Percentiles rank a stretch among this genome's conserved stretches.
phyloP scores from a whole-genome alignment of 2,113 vertebrate species.

The Rhombomys opimus region DNA sequence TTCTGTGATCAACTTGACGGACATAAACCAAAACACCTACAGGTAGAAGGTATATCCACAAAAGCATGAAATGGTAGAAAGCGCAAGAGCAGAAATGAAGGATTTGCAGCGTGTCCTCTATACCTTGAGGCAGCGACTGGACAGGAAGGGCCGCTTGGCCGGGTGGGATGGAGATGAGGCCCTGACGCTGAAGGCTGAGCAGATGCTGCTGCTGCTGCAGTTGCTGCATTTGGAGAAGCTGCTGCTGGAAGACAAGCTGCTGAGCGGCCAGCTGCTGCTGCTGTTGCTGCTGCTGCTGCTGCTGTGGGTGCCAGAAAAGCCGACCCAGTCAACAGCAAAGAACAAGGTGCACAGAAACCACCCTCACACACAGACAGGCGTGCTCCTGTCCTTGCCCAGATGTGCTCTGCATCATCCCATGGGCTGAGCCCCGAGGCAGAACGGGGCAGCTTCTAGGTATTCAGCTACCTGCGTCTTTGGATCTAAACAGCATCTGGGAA shows the following conservation, averaged over 20 bases:
- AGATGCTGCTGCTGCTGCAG: constrained; percentile 99
- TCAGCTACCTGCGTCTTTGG: constrained; percentile 64
- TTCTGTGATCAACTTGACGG: constrained; percentile 53
- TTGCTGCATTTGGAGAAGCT: constrained; percentile 99
- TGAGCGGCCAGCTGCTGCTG: constrained; percentile 99
- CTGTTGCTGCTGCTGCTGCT: constrained; percentile 90
- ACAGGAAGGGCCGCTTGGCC: constrained; percentile 97
- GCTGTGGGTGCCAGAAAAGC: constrained; percentile 69
- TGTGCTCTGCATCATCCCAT: constrained; percentile 56
- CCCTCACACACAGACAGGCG: constrained; percentile 32
- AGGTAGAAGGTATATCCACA: neutral
- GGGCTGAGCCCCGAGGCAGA: constrained; percentile 59
- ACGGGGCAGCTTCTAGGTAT: constrained; percentile 45
- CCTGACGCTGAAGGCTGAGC: constrained; percentile 99
- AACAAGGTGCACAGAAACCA: neutral
- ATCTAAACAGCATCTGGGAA: constrained; percentile 53
- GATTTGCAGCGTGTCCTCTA: neutral
- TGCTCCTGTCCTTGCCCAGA: neutral
- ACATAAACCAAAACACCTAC: neutral
- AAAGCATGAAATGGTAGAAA: neutral
- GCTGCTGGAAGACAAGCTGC: constrained; percentile 99
- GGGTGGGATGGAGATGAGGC: constrained; percentile 98
- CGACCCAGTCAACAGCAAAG: constrained; percentile 77
- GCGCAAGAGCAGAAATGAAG: constrained; percentile 11
- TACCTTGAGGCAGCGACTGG: constrained; percentile 97